Conservation (phyloP, 2,113 vertebrate species). For the Edolisoma coerulescens region DNA sequence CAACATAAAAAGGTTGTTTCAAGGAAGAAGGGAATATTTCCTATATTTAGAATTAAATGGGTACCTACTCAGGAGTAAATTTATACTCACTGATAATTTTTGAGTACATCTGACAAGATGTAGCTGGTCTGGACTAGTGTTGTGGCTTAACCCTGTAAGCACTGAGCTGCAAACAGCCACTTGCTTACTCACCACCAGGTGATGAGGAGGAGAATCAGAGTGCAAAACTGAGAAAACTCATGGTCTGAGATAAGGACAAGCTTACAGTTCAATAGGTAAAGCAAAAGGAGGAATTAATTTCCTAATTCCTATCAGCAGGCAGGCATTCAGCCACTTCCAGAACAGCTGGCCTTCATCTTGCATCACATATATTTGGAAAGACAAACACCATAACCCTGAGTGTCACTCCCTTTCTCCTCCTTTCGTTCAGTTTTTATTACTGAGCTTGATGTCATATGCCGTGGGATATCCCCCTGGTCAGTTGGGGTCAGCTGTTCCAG, state of each 20-base stretch:
- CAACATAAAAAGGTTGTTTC: neutral
- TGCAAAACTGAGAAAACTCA: neutral
- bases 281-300: neutral
- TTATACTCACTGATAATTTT: neutral
- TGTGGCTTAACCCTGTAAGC: neutral
- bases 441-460: neutral
- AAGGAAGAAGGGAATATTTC: neutral
- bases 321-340: neutral
- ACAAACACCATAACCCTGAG: neutral
- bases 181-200: neutral
- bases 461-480: neutral
- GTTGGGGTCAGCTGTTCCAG: neutral
- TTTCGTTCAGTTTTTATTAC: neutral
- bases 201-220: neutral
- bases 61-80: neutral
- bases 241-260: neutral
- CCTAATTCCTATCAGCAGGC: neutral
- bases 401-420: neutral
- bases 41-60: neutral
- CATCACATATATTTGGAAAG: neutral
- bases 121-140: neutral
- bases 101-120: neutral
- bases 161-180: neutral
- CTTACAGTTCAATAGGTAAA: neutral
- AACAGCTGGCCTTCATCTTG: neutral